Evolutionary conservation across 2,797 vertebrate genomes (phyloP).

Genomic region (Sciurus carolinensis): DNA sequence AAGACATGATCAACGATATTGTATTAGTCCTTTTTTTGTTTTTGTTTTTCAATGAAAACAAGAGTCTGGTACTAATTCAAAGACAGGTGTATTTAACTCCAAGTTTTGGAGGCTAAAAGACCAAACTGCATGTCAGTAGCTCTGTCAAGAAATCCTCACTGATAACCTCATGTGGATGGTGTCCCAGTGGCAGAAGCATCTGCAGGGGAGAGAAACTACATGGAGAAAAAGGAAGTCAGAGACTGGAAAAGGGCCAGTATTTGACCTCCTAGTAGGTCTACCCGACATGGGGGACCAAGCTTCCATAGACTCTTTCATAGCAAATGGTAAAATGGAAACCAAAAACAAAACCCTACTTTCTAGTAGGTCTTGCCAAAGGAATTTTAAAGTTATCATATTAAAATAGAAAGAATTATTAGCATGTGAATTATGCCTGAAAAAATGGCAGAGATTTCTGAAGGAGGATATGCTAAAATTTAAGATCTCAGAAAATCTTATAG

Average conservation of each 20-base stretch:
- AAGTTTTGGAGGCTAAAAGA: not conserved
- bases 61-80: not conserved
- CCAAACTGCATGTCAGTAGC: accelerated
- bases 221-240: not conserved
- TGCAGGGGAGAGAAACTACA: not conserved
- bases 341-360: not conserved
- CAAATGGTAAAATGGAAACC: not conserved
- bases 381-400: not conserved
- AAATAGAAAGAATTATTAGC: not conserved
- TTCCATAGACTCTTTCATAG: too few relatives aligned
- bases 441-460: not conserved
- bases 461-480: not conserved
- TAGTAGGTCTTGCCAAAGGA: not conserved
- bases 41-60: not conserved
- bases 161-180: not conserved
- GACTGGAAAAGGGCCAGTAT: not conserved
- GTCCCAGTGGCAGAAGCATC: too few relatives aligned
- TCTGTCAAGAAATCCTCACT: not conserved
- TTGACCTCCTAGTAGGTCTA: not conserved
- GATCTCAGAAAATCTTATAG: not conserved
- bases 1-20: not conserved
- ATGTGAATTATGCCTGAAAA: not conserved
- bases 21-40: not conserved
- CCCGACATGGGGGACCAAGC: too few relatives aligned
- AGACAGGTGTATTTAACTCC: not conserved